phyloP scores from a whole-genome alignment of 2,797 vertebrate species.

The Nothura maculosa region DNA sequence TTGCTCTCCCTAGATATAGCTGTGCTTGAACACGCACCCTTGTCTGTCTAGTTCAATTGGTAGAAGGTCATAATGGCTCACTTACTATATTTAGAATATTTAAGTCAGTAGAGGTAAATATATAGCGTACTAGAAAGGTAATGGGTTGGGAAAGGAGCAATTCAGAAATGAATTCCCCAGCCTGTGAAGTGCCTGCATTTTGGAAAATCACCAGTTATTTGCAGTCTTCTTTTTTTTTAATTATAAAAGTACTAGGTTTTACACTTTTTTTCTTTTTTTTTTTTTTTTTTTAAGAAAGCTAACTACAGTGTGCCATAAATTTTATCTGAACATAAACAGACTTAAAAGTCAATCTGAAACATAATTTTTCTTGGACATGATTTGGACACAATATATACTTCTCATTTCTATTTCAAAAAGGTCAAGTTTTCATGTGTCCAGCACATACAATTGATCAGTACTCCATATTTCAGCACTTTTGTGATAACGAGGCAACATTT shows the following conservation, averaged over 20 bases:
- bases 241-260: neutral
- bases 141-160: neutral
- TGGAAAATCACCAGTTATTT: neutral
- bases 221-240: neutral
- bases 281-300: neutral
- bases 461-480: neutral
- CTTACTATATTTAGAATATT: constrained; percentile 48
- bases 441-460: accelerated
- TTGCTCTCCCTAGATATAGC: constrained; percentile 43
- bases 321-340: neutral
- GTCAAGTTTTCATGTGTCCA: neutral
- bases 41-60: constrained; percentile 43
- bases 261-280: too few species aligned
- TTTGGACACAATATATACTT: neutral
- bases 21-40: neutral
- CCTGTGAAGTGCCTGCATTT: neutral
- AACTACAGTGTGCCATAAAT: neutral
- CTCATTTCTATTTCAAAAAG: neutral
- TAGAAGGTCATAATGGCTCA: constrained; percentile 46
- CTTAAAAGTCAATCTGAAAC: neutral
- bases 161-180: constrained; percentile 3
- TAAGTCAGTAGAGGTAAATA: constrained; percentile 41
- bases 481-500: neutral
- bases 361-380: neutral
- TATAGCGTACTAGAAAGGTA: neutral